A percentile compares a stretch with the other conserved stretches of the same genome.
Evolutionary conservation across 2,888 invertebrate genomes (phyloP).

Genomic region (Catocala fraxini): DNA sequence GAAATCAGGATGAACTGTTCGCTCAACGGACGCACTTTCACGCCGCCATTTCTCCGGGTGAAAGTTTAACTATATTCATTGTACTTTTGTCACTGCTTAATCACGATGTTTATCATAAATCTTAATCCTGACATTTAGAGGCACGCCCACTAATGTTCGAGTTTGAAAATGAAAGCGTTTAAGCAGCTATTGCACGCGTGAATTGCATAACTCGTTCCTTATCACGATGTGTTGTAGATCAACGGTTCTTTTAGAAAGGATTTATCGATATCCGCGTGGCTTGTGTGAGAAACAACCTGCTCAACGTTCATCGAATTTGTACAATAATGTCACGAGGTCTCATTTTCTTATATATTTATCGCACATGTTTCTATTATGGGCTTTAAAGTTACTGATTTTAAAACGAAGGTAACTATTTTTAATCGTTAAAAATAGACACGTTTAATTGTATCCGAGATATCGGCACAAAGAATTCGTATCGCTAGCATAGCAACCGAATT

Average conservation of each 20-base stretch:
- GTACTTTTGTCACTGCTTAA: slow-evolving; percentile 81
- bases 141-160: slow-evolving; percentile 70
- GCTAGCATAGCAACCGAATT: slow-evolving; percentile 43
- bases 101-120: slow-evolving; percentile 77
- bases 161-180: slow-evolving; percentile 73
- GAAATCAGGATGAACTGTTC: slow-evolving; percentile 72
- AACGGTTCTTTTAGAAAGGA: slow-evolving; percentile 55
- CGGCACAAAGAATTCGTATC: slow-evolving; percentile 23
- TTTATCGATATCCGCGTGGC: slow-evolving; percentile 21
- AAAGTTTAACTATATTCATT: slow-evolving; percentile 79
- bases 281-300: slow-evolving; percentile 17
- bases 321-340: neutral
- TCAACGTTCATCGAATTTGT: neutral
- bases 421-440: neutral
- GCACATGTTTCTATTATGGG: slow-evolving; percentile 12
- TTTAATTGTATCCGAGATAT: slow-evolving; percentile 15
- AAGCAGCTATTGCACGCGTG: slow-evolving; percentile 55
- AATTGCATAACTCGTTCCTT: slow-evolving; percentile 58
- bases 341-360: too few species aligned
- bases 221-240: slow-evolving; percentile 52
- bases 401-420: slow-evolving; percentile 5
- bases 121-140: slow-evolving; percentile 74
- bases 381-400: slow-evolving; percentile 17
- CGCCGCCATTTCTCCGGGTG: slow-evolving; percentile 76
- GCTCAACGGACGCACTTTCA: slow-evolving; percentile 68